Percentiles rank a stretch among this genome's conserved stretches.
Conservation (phyloP, 2,888 invertebrate species). For the Drosophila pseudotalamancana region DNA sequence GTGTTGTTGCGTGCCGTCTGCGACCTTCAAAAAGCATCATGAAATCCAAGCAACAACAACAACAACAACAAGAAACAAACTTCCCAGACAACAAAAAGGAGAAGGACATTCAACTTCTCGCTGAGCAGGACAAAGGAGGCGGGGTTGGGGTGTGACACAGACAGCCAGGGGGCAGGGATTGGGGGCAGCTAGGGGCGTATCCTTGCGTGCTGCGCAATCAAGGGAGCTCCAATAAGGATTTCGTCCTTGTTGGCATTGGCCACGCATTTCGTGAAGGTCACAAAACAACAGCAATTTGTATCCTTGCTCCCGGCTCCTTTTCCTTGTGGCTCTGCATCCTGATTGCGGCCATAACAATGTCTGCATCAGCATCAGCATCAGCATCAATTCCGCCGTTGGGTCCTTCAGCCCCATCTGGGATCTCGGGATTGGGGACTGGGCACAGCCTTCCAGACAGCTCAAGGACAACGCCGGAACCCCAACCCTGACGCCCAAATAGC, state of each 20-base stretch:
- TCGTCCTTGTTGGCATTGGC: slow-evolving; percentile 10
- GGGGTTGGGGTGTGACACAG: neutral
- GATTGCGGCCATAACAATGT: slow-evolving; percentile 12
- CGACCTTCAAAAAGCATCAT: slow-evolving; percentile 61
- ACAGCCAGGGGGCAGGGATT: neutral
- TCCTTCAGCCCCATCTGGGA: neutral
- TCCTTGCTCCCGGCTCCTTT: slow-evolving; percentile 5
- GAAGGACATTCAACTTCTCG: slow-evolving; percentile 66
- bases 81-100: slow-evolving; percentile 62
- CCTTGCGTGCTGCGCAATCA: slow-evolving; percentile 47
- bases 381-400: neutral
- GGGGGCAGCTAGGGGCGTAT: neutral
- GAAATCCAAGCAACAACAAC: slow-evolving; percentile 24
- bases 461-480: slow-evolving; percentile 24
- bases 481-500: neutral
- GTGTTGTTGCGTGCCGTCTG: slow-evolving; percentile 43
- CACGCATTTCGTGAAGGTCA: slow-evolving; percentile 31
- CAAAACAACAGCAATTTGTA: slow-evolving; percentile 1
- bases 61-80: slow-evolving; percentile 42
- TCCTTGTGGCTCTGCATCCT: slow-evolving; percentile 24
- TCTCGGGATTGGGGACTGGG: neutral
- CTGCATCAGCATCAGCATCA: neutral
- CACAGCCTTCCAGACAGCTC: slow-evolving; percentile 31
- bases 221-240: slow-evolving; percentile 28
- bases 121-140: neutral